Percentiles rank a stretch among this genome's conserved stretches.
phyloP scores from a whole-genome alignment of 1,140 invertebrate genomes.

The Ceratoteleas bidentatus region DNA sequence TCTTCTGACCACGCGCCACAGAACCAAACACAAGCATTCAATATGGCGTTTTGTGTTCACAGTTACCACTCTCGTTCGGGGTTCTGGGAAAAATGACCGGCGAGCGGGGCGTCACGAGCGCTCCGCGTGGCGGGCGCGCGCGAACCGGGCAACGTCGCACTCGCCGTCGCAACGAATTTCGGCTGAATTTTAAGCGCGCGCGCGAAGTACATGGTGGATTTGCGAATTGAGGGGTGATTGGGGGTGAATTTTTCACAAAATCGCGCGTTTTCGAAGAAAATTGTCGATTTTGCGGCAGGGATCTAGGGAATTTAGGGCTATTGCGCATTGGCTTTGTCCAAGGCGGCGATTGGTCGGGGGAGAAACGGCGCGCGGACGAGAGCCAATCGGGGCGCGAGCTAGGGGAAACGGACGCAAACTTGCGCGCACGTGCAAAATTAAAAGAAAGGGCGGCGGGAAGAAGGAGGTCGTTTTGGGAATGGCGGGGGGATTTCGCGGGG shows the following conservation, averaged over 20 bases:
- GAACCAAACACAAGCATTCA: constrained; percentile 81
- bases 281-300: background rate
- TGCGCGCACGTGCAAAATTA: constrained; percentile 6
- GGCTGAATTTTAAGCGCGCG: background rate
- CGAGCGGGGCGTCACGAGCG: constrained; percentile 22
- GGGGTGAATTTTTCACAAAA: background rate
- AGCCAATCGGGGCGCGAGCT: background rate
- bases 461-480: background rate
- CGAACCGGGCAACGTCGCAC: background rate
- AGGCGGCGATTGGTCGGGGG: background rate
- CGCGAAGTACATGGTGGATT: too few species aligned
- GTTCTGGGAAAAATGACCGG: constrained; percentile 56
- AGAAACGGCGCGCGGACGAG: background rate
- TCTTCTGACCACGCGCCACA: constrained; percentile 79
- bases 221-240: too few species aligned
- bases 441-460: background rate
- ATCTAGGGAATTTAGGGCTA: constrained; percentile 15
- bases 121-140: background rate
- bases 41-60: constrained; percentile 81
- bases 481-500: background rate
- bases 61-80: constrained; percentile 50
- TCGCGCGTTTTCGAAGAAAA: background rate
- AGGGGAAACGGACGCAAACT: background rate
- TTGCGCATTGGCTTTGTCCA: background rate
- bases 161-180: background rate